Evolutionary conservation across 64 coral and sea anemone genomes (phyloP), one percentile per base, ranked within the genome.

Genomic region (Dendronephthya gigantea): DNA sequence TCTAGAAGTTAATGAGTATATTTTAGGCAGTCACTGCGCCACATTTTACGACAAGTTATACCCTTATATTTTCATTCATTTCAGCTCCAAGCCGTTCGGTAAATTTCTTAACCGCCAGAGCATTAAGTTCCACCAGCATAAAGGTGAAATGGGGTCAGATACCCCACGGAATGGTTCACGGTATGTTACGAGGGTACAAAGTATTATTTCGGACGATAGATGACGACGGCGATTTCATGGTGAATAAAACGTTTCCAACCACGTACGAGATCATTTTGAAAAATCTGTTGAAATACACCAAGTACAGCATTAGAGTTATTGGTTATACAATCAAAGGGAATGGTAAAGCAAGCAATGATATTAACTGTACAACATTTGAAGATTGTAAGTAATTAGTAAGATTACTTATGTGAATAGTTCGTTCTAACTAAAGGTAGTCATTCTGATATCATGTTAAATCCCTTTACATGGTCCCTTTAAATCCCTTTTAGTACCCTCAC

Each of bases 61-160:
- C 3, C 58, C 3, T 66, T 66, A 15, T 15, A 66, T 66, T 30
- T 5, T 6, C 40, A 83, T 83, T 0, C 31, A 88, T 13, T 33
- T 32, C 40, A 96, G 94, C 41, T 38, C 94, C 94, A 38, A 96
- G 94, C 49, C 84, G 69, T 50, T 89, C 94, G 31, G 91, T 91
- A 3, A 93, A 83, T 32, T 82, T 93, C 23, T 35, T 90, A 0
- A 16, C 30, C 9, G 70, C 88, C 43, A 75, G 84, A 32, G 91
- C 92, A 82, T 89, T 89, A 19, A 96, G 91, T 49, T 93, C 94
- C 14, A 96, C 88, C n/a, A 93, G 86, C 35, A 81, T 93, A 28
- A 66, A 62, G 35, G 83, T 96, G 1, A 86, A 83, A 50, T 96
- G 94, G 94, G 47, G 69, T 22, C 4, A 31, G 9, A 82, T 96